phyloP scores from a whole-genome alignment of 1,140 invertebrate genomes.

The Propsilocerus akamusi region DNA sequence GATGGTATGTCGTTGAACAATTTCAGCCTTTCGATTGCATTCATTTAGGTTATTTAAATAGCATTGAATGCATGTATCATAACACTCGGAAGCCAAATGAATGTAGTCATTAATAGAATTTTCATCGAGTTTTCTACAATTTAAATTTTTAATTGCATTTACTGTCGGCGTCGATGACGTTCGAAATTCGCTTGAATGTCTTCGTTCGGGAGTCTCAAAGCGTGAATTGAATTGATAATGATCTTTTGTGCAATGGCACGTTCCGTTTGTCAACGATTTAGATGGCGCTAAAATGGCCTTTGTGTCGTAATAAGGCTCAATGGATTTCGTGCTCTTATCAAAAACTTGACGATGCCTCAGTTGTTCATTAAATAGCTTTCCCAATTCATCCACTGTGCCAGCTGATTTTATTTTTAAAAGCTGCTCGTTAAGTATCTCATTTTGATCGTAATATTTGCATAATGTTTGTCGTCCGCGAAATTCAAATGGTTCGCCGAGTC shows the following conservation, averaged over 20 bases:
- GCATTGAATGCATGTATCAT: background rate
- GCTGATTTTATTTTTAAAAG: background rate
- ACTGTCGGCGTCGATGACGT: background rate
- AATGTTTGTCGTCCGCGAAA: background rate
- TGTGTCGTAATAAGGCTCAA: background rate
- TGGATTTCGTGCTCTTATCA: background rate
- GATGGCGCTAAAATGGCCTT: background rate
- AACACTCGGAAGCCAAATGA: background rate
- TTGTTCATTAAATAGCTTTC: background rate
- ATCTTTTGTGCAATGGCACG: slow-evolving; percentile 1
- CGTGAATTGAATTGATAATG: background rate
- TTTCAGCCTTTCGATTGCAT: background rate
- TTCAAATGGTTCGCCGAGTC: background rate
- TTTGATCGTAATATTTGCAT: background rate
- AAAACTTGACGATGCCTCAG: background rate
- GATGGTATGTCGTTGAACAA: background rate
- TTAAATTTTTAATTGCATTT: background rate
- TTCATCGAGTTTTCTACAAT: background rate
- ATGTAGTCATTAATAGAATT: background rate
- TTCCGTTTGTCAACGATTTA: background rate
- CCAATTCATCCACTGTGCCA: background rate
- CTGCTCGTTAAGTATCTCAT: background rate
- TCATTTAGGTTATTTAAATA: slow-evolving; percentile 2
- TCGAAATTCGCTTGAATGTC: background rate
- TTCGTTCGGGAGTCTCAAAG: background rate